Base-by-base conservation (phyloP, 1,140 invertebrate genomes). In the Eciton burchellii region DNA sequence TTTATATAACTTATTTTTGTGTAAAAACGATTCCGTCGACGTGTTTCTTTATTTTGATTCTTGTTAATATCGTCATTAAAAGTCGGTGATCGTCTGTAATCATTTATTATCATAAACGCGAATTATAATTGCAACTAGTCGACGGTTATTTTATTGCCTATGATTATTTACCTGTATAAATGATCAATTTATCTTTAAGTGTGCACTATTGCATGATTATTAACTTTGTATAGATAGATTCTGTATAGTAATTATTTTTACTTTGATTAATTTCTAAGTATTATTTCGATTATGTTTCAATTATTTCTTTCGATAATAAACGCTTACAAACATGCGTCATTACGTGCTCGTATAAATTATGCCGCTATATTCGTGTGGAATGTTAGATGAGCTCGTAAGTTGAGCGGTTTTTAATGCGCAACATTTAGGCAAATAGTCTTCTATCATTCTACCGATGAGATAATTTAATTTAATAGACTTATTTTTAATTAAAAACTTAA, bases 1-100 rank as follows among this genome's bases (percentile, higher is more conserved):
- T 1, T 14, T 14, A n/a, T 14, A 41, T 16, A 3, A 24, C 54
- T 52, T 41, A 43, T 70, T 56, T 45, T 29, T 6, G 0, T 6
- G 3, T 16, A 79, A 79, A 21, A 45, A 29, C 4, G n/a, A 16
- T 45, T 19, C 12, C 29, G n/a, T 11, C n/a, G 49, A 41, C 14
- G 19, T 43, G 5, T 2, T 68, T 35, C 56, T 56, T 77, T 35
- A 43, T 21, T 62, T 26, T 68, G 74, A 66, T 29, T 77, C 49
- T 79, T 45, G 35, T 79, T 79, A 49, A 79, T 62, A 79, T 8
- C 16, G 12, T 68, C 29, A 35, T 35, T 68, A 68, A 54, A 12
- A 54, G 16, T 68, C 68, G 56, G 68, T 68, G 35, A 68, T 43
- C 26, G 29, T 14, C 43, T 16, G 65, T 35, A 52, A 74, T 6